Conservation (phyloP, 2,888 invertebrate genomes). For the Drosophila yooni region DNA sequence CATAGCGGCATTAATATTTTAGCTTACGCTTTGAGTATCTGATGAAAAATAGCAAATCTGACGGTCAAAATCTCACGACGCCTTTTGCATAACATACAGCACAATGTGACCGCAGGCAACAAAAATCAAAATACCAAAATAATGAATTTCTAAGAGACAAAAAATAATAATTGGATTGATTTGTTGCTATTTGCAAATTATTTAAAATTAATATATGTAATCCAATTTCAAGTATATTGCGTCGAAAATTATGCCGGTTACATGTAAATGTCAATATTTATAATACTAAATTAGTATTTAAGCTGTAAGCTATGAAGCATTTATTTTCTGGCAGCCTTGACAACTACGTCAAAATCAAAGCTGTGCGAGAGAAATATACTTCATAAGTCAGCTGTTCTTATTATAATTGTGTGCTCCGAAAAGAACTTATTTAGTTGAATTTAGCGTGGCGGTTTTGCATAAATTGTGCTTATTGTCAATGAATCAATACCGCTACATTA, state of each 20-base stretch:
- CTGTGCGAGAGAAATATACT: background rate
- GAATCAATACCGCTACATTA: background rate
- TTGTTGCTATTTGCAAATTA: background rate
- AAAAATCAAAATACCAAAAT: conserved; percentile 22
- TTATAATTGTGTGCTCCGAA: background rate
- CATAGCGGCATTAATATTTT: background rate
- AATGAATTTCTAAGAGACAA: background rate
- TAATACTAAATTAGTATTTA: conserved; percentile 14
- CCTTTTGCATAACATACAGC: conserved; percentile 80
- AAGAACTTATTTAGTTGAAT: background rate
- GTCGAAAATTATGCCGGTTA: background rate
- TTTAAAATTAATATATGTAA: background rate
- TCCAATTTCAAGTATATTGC: background rate
- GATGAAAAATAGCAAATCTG: conserved; percentile 38
- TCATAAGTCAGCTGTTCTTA: background rate
- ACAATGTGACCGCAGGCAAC: conserved; percentile 49
- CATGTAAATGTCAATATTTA: background rate
- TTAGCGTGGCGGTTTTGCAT: conserved; percentile 2
- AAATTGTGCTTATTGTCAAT: background rate
- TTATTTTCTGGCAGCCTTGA: conserved; percentile 32
- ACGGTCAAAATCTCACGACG: conserved; percentile 67
- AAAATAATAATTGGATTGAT: background rate
- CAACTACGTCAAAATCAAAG: conserved; percentile 14
- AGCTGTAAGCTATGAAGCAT: background rate
- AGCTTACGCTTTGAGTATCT: conserved; percentile 57